Evolutionary conservation across 1,140 invertebrate species (phyloP), one percentile per base, ranked within the genome.

Genomic region (Bombus confusus): DNA sequence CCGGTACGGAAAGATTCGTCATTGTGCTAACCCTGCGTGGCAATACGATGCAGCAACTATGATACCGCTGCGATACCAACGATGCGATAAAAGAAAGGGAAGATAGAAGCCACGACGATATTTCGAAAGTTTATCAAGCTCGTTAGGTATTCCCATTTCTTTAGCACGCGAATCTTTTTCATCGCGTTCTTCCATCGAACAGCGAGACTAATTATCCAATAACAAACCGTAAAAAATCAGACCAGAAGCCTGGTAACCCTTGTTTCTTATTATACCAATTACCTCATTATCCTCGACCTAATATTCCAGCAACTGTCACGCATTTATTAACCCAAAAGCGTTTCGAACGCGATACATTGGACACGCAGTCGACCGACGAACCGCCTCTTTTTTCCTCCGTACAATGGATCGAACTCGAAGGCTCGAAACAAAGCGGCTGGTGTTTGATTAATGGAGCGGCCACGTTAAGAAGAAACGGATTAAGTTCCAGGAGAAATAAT

Each of bases 401-500:
- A 62, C 75, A 41, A 77, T 37, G 43, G 25, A 62, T 76, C 34
- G 74, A 76, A 39, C 34, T 39, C 13, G 18, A 28, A 25, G 25
- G 57, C 52, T 52, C 47, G 18, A 52, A 52, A 52, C 47, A 52
- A 52, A 52, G 47, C 47, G 47, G 18, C 18, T 25, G 15, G 39
- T 8, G 57, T 78, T 64, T 85, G 83, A 85, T 85, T 85, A 85
- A 85, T 80, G 76, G 28, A 31, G 13, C 34, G 4, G 52, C n/a
- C 47, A 31, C 8, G 74, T 78, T 41, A 74, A 82, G 41, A 75
- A 83, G 77, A 52, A 72, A 84, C 43, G 64, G 68, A 47, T 72
- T 64, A 80, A 80, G 68, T 52, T 31, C 77, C 52, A 52, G 77
- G 31, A 66, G 57, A 80, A 85, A 85, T 85, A 85, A 85, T 85